Percentiles rank a stretch among this genome's conserved stretches.
Conservation (phyloP, 2,888 invertebrate species). For the Gasteruption jaculator region DNA sequence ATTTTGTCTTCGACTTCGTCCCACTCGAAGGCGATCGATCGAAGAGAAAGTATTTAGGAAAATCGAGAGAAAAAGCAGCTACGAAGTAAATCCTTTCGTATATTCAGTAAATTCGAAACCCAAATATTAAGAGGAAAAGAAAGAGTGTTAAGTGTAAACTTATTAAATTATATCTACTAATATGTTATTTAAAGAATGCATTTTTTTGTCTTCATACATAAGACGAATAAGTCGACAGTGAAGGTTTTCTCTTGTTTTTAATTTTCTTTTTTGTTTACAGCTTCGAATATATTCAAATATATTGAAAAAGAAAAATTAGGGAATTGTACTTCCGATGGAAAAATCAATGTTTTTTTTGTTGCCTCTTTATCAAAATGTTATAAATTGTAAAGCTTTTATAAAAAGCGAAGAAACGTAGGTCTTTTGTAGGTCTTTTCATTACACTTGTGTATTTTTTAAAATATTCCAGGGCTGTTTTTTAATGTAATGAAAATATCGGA, state of each 20-base stretch:
- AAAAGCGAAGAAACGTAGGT: not conserved
- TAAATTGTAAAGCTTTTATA: not conserved
- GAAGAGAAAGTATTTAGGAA: no score
- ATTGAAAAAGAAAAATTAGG: conserved; percentile 2
- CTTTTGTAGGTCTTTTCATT: not conserved
- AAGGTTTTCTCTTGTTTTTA: no score
- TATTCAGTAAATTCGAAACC: conserved; percentile 5
- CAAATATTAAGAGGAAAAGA: conserved; percentile 26
- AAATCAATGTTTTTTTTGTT: conserved; percentile 1
- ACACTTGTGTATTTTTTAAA: no score
- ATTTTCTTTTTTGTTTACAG: conserved; percentile 34
- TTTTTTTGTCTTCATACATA: conserved; percentile 43
- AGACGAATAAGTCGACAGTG: conserved; percentile 38
- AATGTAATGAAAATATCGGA: conserved; percentile 44
- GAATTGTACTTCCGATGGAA: no score
- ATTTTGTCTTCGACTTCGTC: no score
- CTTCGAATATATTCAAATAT: conserved; percentile 37
- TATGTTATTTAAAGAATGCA: conserved; percentile 34
- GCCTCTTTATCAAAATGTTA: not conserved
- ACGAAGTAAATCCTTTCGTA: conserved; percentile 5
- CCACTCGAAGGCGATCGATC: no score
- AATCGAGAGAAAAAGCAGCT: conserved; percentile 10
- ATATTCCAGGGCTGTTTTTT: conserved; percentile 37
- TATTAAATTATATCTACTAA: conserved; percentile 35
- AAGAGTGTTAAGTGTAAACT: conserved; percentile 30